phyloP scores from a whole-genome alignment of 2,888 invertebrate species.

The Dasysyrphus tricinctus region DNA sequence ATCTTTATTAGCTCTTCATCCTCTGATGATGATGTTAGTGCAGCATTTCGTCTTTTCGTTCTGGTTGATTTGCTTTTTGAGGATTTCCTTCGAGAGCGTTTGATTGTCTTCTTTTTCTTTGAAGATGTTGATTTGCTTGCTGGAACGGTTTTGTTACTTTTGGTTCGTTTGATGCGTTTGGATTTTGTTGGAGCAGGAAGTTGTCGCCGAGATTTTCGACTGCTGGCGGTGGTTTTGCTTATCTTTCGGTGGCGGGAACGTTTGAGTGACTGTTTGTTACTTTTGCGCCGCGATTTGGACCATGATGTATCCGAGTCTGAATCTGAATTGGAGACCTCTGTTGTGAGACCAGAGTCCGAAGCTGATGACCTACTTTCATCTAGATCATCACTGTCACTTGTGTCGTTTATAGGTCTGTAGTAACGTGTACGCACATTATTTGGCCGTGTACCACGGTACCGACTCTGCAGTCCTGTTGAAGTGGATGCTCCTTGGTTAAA shows the following conservation, averaged over 20 bases:
- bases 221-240: constrained; percentile 45
- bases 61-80: constrained; percentile 42
- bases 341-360: constrained; percentile 30
- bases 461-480: constrained; percentile 79
- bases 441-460: constrained; percentile 51
- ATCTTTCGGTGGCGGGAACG: constrained; percentile 69
- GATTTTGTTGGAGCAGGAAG: constrained; percentile 43
- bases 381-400: constrained; percentile 61
- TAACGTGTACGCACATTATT: constrained; percentile 35
- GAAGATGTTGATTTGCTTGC: constrained; percentile 34
- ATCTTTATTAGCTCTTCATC: constrained; percentile 33
- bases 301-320: constrained; percentile 67
- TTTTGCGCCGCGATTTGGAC: constrained; percentile 65
- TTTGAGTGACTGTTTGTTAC: constrained; percentile 69
- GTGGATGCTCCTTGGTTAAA: constrained; percentile 81
- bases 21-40: constrained; percentile 38
- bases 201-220: constrained; percentile 53
- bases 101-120: constrained; percentile 62
- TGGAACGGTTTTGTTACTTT: constrained; percentile 37
- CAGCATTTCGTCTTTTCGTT: constrained; percentile 27
- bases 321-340: constrained; percentile 39
- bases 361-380: constrained; percentile 54
- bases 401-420: constrained; percentile 23
- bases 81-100: constrained; percentile 56
- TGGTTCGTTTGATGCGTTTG: constrained; percentile 49